Evolutionary conservation across 1,140 invertebrate genomes (phyloP), one percentile per base, ranked within the genome.

Genomic region (Pseudomyrmex dendroicus): DNA sequence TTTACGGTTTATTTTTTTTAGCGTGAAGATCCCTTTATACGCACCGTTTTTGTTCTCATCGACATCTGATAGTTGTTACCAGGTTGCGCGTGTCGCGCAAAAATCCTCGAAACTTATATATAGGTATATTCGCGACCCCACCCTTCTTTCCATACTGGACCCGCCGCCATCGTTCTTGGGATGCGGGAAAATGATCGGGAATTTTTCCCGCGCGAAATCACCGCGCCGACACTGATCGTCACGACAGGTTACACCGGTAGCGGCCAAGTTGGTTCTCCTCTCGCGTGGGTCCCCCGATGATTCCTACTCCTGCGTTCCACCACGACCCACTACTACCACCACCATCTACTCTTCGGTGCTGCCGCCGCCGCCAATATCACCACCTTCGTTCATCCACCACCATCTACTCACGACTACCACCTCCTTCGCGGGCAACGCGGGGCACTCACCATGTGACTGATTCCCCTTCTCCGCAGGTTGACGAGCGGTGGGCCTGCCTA

Each of bases 401-500:
- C 84, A 87, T 66, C 78, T 73, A 73, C 57, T 63, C 44, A 59
- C 10, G 15, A 62, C 84, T 80, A 85, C 87, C 87, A 85, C 87
- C 87, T 89, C 88, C 62, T 86, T 78, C 56, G 59, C 67, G 22
- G 73, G 73, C 56, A 86, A 63, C 59, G 52, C 73, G 64, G 74
- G 66, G 83, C 77, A 86, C 91, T 91, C 89, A 90, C 92, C 92
- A 93, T 94, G 93, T 94, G 93, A 94, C 93, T 93, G 92, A 94
- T 92, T 92, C 91, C 92, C 93, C 92, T 91, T 90, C 93, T 92
- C 90, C 86, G 82, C 86, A 90, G 89, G 91, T 93, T 94, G 92
- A 92, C 92, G 91, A 91, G 88, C 88, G 90, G 84, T 90, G 90
- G 93, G 92, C 92, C 93, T 94, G 94, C 93, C 93, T 94, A 94